Conservation (phyloP, 2,888 invertebrate genomes). For the Troides oblongomaculatus region DNA sequence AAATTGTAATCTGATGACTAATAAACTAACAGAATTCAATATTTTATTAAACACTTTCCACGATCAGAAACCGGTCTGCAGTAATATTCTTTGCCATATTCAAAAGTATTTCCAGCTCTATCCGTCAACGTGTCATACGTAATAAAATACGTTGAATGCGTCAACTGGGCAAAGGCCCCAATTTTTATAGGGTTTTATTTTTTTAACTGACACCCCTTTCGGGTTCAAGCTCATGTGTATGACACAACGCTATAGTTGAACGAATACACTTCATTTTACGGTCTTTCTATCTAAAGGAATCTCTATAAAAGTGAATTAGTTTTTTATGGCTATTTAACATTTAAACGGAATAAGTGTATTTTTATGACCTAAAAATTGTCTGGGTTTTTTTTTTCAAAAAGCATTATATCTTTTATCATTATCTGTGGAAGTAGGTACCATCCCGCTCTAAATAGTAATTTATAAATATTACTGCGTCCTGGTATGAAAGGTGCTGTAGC, state of each 20-base stretch:
- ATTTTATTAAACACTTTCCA: not conserved
- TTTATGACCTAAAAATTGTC: too few species aligned
- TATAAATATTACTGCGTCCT: too few species aligned
- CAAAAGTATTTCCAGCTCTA: constrained; percentile 38
- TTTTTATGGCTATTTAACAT: too few species aligned
- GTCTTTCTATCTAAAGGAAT: constrained; percentile 37
- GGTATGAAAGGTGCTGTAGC: too few species aligned
- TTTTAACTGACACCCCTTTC: constrained; percentile 60
- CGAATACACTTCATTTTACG: constrained; percentile 60
- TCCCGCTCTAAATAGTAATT: too few species aligned
- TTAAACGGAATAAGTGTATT: too few species aligned
- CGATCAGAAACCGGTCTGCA: constrained; percentile 4
- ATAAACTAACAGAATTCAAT: not conserved
- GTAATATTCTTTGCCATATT: constrained; percentile 27
- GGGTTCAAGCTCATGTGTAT: constrained; percentile 51
- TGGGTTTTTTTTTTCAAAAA: too few species aligned
- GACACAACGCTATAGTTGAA: constrained; percentile 59
- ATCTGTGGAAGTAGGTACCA: too few species aligned
- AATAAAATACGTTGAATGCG: constrained; percentile 67
- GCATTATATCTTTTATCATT: too few species aligned
- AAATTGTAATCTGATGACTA: not conserved
- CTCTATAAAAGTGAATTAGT: too few species aligned
- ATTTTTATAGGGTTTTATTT: constrained; percentile 45
- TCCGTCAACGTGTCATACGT: constrained; percentile 67
- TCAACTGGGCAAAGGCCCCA: constrained; percentile 63